A percentile compares a stretch with the other conserved stretches of the same genome.
These are phyloP conservation scores for Automeris io DNA, from an alignment of 2,888 invertebrate genomes.

Conservation along the genomic window DNA sequence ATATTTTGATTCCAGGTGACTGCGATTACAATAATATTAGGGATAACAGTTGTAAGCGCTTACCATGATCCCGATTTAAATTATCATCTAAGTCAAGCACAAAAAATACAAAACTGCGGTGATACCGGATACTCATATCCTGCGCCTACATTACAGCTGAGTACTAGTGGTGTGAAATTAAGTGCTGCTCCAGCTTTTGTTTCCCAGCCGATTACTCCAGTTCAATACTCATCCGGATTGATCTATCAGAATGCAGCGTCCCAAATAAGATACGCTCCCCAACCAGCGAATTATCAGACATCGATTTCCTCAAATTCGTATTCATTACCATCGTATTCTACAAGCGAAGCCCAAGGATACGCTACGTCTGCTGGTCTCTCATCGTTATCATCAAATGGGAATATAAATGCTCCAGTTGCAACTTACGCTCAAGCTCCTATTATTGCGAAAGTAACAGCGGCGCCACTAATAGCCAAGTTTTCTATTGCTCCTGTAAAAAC, in stretches of 20 bases:
- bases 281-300: constrained; percentile 37
- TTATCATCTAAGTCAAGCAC: constrained; percentile 62
- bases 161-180: constrained; percentile 47
- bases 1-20: constrained; percentile 38
- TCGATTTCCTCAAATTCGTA: constrained; percentile 25
- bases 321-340: constrained; percentile 30
- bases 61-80: constrained; percentile 70
- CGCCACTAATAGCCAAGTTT: constrained; percentile 60
- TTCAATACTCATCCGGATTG: constrained; percentile 30
- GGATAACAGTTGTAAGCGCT: constrained; percentile 41
- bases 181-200: constrained; percentile 26
- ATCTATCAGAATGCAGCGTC: constrained; percentile 42
- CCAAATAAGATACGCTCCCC: constrained; percentile 47
- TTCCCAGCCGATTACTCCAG: constrained; percentile 22
- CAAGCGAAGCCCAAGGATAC: constrained; percentile 72
- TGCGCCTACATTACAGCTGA: constrained; percentile 71
- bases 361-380: constrained; percentile 74
- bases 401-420: constrained; percentile 55
- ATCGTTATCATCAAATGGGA: constrained; percentile 35
- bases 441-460: constrained; percentile 64
- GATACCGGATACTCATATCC: constrained; percentile 74
- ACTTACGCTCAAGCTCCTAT: constrained; percentile 74
- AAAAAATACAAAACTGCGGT: constrained; percentile 47
- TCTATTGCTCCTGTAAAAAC: constrained; percentile 48
- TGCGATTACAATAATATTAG: constrained; percentile 31